Percentiles rank a stretch among this genome's conserved stretches.
Evolutionary conservation across 2,888 invertebrate species (phyloP).

Genomic region (Troides helena): DNA sequence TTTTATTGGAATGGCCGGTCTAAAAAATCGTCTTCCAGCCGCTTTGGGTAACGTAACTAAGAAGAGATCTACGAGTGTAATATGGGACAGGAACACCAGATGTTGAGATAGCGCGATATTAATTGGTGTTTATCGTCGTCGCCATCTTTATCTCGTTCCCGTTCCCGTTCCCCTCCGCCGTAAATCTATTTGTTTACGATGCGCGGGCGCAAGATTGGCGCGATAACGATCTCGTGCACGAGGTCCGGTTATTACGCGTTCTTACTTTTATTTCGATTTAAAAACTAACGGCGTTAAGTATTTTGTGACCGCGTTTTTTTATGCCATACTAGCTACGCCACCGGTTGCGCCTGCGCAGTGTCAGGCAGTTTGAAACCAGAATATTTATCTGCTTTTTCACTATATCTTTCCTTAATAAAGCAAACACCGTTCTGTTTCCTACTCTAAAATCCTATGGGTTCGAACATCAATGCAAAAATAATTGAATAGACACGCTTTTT

Average conservation of each 20-base stretch:
- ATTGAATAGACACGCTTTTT: no score
- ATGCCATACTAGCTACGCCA: not conserved
- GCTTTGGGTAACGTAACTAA: not conserved
- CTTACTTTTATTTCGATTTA: slow-evolving; percentile 3
- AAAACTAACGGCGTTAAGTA: slow-evolving; percentile 14
- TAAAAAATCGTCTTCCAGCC: no score
- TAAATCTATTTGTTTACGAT: slow-evolving; percentile 24
- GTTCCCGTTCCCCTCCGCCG: not conserved
- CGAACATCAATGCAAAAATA: no score
- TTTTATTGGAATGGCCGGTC: no score
- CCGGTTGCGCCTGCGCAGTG: not conserved
- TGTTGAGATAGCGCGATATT: slow-evolving; percentile 8
- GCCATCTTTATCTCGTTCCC: slow-evolving; percentile 8
- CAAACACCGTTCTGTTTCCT: no score
- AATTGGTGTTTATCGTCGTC: slow-evolving; percentile 18
- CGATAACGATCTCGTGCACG: slow-evolving; percentile 6
- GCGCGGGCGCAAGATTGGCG: slow-evolving; percentile 1
- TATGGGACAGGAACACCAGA: not conserved
- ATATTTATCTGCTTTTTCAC: not conserved
- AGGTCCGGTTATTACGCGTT: slow-evolving; percentile 5
- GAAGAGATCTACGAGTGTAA: not conserved
- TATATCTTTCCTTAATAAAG: no score
- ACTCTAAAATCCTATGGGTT: no score
- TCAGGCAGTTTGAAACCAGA: no score
- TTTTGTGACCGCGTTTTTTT: not conserved